Conservation (phyloP, 2,113 vertebrate genomes). For the Oryzias melastigma region DNA sequence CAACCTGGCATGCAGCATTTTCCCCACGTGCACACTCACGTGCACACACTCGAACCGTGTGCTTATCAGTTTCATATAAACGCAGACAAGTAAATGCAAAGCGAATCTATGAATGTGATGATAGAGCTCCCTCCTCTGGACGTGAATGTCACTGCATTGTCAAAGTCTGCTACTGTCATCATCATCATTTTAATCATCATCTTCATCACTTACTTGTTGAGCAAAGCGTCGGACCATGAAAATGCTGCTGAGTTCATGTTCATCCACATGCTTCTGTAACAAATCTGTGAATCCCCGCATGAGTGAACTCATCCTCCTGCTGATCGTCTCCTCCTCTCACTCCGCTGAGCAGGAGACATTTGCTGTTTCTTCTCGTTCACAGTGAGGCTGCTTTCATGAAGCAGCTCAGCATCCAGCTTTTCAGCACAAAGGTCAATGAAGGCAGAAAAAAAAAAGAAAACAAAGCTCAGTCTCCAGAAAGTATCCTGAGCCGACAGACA, state of each 20-base stretch:
- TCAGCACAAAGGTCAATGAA: too few species aligned
- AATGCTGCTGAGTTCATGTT: neutral
- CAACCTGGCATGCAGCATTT: conserved; percentile 14
- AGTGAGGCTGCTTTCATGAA: too few species aligned
- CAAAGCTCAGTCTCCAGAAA: too few species aligned
- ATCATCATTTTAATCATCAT: neutral
- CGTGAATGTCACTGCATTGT: conserved; percentile 9
- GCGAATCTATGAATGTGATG: conserved; percentile 22
- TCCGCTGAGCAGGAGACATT: too few species aligned
- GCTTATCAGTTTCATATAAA: conserved; percentile 28
- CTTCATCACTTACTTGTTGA: neutral
- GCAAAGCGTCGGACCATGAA: neutral
- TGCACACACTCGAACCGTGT: conserved; percentile 9
- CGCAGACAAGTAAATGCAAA: conserved; percentile 6
- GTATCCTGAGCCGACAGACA: too few species aligned
- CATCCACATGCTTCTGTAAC: too few species aligned
- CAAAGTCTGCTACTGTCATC: neutral
- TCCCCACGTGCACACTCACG: conserved; percentile 9
- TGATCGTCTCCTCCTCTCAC: too few species aligned
- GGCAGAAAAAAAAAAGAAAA: too few species aligned
- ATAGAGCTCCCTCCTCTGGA: conserved; percentile 74
- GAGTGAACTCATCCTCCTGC: too few species aligned
- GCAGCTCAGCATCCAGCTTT: too few species aligned
- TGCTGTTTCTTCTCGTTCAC: too few species aligned
- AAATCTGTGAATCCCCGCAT: too few species aligned